Evolutionary conservation across 2,888 invertebrate genomes (phyloP).

Genomic region (Epsilonema sp.): DNA sequence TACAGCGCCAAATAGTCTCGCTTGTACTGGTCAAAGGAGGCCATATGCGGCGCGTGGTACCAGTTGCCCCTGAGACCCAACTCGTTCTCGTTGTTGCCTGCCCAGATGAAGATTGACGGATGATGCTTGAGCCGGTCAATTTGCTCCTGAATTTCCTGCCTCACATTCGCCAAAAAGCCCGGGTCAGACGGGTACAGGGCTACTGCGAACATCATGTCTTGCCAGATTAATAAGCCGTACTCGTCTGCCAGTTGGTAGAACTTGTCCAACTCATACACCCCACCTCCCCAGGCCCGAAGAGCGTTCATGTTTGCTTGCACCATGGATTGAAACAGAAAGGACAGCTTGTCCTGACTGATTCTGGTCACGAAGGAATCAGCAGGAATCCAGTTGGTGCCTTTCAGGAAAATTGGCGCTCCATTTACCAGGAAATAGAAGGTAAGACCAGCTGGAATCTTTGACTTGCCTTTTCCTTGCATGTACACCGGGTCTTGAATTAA

Average conservation of each 20-base stretch:
- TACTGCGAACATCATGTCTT: constrained; percentile 91
- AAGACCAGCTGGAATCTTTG: constrained; percentile 38
- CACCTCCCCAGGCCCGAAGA: constrained; percentile 97
- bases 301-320: constrained; percentile 61
- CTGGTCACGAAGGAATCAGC: constrained; percentile 46
- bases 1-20: constrained; percentile 64
- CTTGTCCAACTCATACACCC: constrained; percentile 67
- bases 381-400: constrained; percentile 74
- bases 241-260: constrained; percentile 69
- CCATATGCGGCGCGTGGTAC: background rate
- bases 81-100: constrained; percentile 93
- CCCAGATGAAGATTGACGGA: constrained; percentile 66
- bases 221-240: constrained; percentile 81
- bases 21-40: constrained; percentile 36
- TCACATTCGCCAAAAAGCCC: constrained; percentile 51
- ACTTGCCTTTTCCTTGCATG: no score
- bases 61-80: constrained; percentile 43
- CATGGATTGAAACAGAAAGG: constrained; percentile 28
- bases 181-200: constrained; percentile 64
- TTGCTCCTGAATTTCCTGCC: constrained; percentile 56
- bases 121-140: constrained; percentile 56
- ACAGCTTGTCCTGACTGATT: background rate
- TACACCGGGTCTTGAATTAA: constrained; percentile 37
- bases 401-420: constrained; percentile 65
- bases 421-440: constrained; percentile 72